Evolutionary conservation across 1,140 invertebrate genomes (phyloP), one percentile per base, ranked within the genome.

Genomic region (Bombus cullumanus): DNA sequence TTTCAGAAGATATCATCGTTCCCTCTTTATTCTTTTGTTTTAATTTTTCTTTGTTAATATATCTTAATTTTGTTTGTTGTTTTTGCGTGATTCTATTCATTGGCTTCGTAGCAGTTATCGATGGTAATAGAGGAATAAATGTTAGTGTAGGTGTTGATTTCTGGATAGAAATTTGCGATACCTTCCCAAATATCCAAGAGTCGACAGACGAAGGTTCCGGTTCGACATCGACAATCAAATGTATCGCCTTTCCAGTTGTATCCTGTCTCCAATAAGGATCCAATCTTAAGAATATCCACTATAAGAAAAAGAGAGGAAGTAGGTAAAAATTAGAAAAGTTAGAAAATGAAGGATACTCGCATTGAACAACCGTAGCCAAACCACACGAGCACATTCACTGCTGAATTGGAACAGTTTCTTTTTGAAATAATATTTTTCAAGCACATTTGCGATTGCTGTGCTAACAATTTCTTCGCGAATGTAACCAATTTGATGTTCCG

Each of bases 401-500:
- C 62, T 79, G 13, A 91, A 92, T 47, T 64, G 18, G 34, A 88
- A 87, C 22, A 80, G 43, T 15, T 31, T 80, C 25, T 62, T 88
- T n/a, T 71, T 47, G 0, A 86, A 68, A 53, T 80, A 72, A 75
- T 64, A 15, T 31, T 86, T 71, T 37, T 62, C 73, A 69, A 85
- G 47, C 6, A 43, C 18, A 15, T 82, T 64, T 68, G 77, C 69
- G 25, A 69, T 53, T 10, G 86, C 81, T 12, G 18, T 13, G 13
- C 57, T 64, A n/a, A 91, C 12, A 13, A 92, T 90, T 37, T 91
- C 83, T 18, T 91, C 85, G 34, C 84, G 85, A 64, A 91, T 83
- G 39, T n/a, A 86, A 71, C 53, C 85, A 25, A 91, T 43, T 4
- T 84, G 57, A 47, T 86, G 81, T 57, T 86, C 78, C 13, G 18